phyloP scores from a whole-genome alignment of 1,140 invertebrate genomes.

The Drosophila cardini region DNA sequence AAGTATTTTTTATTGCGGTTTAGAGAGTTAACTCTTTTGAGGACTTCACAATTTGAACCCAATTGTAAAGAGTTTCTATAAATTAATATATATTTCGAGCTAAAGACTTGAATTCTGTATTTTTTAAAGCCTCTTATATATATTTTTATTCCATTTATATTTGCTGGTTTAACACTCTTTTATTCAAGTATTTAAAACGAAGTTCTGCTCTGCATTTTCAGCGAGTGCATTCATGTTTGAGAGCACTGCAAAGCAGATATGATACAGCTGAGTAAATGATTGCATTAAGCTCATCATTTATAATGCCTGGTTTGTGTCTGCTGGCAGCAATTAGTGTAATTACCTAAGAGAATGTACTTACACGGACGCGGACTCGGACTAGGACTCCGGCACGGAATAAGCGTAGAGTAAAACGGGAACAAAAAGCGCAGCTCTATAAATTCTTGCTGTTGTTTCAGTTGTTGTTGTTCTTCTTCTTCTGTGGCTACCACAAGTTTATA shows the following conservation, averaged over 20 bases:
- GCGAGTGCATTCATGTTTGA: not conserved
- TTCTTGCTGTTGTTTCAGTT: not conserved
- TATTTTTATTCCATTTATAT: too few species aligned
- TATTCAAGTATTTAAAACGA: too few species aligned
- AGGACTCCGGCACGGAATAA: not conserved
- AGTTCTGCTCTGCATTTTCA: not conserved
- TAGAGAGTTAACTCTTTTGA: too few species aligned
- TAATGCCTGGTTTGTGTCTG: conserved; percentile 3
- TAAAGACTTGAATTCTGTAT: too few species aligned
- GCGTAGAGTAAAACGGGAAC: not conserved
- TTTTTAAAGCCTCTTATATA: too few species aligned
- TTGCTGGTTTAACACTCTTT: too few species aligned
- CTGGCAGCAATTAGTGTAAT: conserved; percentile 72
- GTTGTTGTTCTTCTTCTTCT: too few species aligned
- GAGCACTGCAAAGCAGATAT: conserved; percentile 3
- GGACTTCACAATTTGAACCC: too few species aligned
- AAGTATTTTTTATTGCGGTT: too few species aligned
- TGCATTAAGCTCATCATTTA: conserved; percentile 58
- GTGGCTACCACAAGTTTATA: conserved; percentile 51
- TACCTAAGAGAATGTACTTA: conserved; percentile 54
- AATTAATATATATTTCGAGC: too few species aligned
- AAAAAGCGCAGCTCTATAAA: conserved; percentile 30
- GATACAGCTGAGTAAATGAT: conserved; percentile 60
- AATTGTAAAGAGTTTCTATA: too few species aligned
- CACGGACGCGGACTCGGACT: too few species aligned